These are phyloP conservation scores for Sphaerodactylus townsendi DNA, from an alignment of 2,113 vertebrate species.

Conservation along the genomic window DNA sequence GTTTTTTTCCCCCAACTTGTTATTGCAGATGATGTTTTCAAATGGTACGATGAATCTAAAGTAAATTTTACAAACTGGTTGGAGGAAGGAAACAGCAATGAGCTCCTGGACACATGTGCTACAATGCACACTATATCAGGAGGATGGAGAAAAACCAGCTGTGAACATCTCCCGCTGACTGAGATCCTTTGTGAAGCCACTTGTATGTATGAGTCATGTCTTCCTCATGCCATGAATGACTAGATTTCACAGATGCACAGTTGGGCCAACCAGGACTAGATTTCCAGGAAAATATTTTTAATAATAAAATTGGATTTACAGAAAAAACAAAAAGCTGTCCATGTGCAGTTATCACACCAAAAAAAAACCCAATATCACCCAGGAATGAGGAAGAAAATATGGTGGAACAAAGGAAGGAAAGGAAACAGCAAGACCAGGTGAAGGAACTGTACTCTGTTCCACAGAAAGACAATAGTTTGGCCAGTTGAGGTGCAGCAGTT, in stretches of 20 bases:
- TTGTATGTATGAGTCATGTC: slow-evolving; percentile 70
- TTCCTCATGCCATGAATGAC: not conserved
- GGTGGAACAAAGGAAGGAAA: too few relatives aligned
- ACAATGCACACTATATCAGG: slow-evolving; percentile 78
- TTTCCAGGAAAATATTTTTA: too few relatives aligned
- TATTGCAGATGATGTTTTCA: slow-evolving; percentile 77
- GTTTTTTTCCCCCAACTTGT: not conserved
- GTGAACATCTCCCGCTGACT: slow-evolving; percentile 71
- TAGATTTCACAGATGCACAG: not conserved
- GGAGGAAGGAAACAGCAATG: slow-evolving; percentile 40
- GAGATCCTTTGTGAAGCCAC: slow-evolving; percentile 82
- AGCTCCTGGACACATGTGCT: slow-evolving; percentile 79
- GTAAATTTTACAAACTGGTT: slow-evolving; percentile 83
- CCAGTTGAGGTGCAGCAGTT: too few relatives aligned
- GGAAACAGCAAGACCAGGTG: too few relatives aligned
- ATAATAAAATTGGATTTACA: too few relatives aligned
- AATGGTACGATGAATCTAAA: slow-evolving; percentile 76
- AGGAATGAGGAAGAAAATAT: too few relatives aligned
- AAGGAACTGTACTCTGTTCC: too few relatives aligned
- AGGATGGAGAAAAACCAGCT: slow-evolving; percentile 82
- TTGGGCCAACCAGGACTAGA: too few relatives aligned
- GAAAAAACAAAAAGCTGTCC: too few relatives aligned
- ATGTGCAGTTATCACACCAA: too few relatives aligned
- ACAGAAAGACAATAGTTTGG: too few relatives aligned
- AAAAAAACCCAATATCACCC: too few relatives aligned